Base-by-base conservation (phyloP, 2,888 invertebrate species). In the Patella caerulea region DNA sequence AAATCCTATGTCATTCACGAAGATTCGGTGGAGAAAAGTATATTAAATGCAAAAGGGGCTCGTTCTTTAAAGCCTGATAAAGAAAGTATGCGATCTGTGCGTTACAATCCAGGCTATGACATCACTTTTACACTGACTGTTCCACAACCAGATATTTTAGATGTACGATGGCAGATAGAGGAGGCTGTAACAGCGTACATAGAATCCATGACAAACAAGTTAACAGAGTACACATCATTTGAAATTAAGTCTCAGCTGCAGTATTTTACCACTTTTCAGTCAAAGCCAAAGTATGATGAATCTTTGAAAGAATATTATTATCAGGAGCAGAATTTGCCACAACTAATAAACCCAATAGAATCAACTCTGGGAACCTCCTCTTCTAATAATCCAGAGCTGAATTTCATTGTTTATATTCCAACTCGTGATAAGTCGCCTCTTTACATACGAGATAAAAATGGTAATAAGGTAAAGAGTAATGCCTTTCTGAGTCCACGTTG, bases 281-380 rank as follows among this genome's bases (percentile, higher is more conserved):
- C 96, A 11, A 93, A 94, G 79, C 94, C 96, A 0, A 94, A 93
- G 85, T 94, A 94, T 91, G 94, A 93, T 56, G 93, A 93, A 9
- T 70, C 75, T n/a, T 82, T 78, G 0, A 93, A 94, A 2, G 94
- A 94, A 85, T 95, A 93, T 87, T 94, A 94, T 74, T 87, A 96
- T 52, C 92, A 94, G 7, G 94, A 95, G 85, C 94, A 95, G 29
- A 93, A 95, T 34, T 93, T 98, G 79, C 96, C 96, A 0, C 94
- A 95, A 80, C 93, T 97, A 71, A 95, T 98, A 74, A 97, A 97
- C 0, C 95, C 96, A 0, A 93, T 98, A 79, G 98, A 98, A 88
- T 95, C 95, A 84, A 96, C 96, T 91, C 93, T 97, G 56, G 88
- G 91, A 91, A 74, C 96, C 19, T 96, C 96, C 86, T 95, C 96